phyloP scores from a whole-genome alignment of 2,888 invertebrate genomes.

The Ophion slaviceki region DNA sequence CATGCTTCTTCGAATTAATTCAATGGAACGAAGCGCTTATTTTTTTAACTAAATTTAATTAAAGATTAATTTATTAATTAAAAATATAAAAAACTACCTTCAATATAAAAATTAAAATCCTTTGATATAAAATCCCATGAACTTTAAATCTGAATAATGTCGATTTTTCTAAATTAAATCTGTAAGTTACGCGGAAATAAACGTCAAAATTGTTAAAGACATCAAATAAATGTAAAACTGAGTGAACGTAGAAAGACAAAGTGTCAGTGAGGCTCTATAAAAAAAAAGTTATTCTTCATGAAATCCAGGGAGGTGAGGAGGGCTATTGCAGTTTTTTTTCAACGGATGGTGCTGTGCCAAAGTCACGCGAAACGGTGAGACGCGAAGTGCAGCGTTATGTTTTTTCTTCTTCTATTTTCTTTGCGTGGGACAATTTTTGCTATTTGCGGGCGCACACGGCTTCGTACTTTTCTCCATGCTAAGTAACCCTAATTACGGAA shows the following conservation, averaged over 20 bases:
- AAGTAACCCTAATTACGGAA: conserved; percentile 57
- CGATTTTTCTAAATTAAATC: too few relatives aligned
- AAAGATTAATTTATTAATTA: too few relatives aligned
- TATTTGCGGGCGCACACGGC: conserved; percentile 1
- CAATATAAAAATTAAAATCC: too few relatives aligned
- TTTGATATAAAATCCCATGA: too few relatives aligned
- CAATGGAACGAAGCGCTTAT: background rate
- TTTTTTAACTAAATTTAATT: background rate
- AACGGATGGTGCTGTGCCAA: conserved; percentile 76
- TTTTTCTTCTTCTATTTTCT: conserved; percentile 9
- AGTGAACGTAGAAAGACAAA: background rate
- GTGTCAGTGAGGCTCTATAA: conserved; percentile 20
- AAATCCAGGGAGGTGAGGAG: conserved; percentile 75
- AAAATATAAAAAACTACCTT: too few relatives aligned
- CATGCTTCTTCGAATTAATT: background rate
- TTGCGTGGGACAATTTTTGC: conserved; percentile 35
- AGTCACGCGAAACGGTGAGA: conserved; percentile 75
- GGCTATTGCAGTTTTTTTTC: conserved; percentile 75
- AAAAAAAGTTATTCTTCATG: conserved; percentile 71
- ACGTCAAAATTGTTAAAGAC: background rate
- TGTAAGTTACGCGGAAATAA: background rate
- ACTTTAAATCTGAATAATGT: too few relatives aligned
- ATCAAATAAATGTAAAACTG: background rate
- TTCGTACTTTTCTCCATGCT: conserved; percentile 39
- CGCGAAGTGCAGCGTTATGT: conserved; percentile 8